Evolutionary conservation across 2,797 vertebrate species (phyloP), one percentile per base, ranked within the genome.

Genomic region (Protonibea diacanthus): DNA sequence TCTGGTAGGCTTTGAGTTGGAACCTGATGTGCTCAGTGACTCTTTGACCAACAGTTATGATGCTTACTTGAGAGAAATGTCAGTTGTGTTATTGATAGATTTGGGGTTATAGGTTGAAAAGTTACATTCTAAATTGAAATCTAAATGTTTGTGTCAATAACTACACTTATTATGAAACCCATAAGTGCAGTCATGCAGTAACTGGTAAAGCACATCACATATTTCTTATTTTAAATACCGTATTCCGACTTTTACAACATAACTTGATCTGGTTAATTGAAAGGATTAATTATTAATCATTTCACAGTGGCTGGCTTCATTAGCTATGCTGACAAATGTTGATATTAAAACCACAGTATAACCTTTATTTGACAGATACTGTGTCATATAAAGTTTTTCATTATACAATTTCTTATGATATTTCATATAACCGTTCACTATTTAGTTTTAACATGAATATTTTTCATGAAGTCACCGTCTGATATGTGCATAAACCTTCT

Each of bases 1-100:
- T 47, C 52, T 79, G 68, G 42, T 61, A 71, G 61, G 48, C 58
- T 38, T 0, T 57, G 12, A 59, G 64, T 59, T 76, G 52, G 14
- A 61, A 59, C 33, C 38, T 56, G 0, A 78, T 67, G 11, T 76
- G 25, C 9, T n/a, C 8, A 15, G 45, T 49, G 7, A 64, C 12
- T 48, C 27, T 75, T 8, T 61, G 44, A n/a, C n/a, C n/a, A 49
- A 47, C 14, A 59, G 40, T 25, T 57, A 8, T 21, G 40, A 4
- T 38, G 33, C 33, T 9, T 38, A 5, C 38, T 51, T 2, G 12
- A 49, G 20, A 53, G 13, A 58, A 53, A 60, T 10, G 13, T 25
- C 1, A 59, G n/a, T 63, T 57, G 29, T 18, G n/a, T 38, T 42
- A 23, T 55, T 53, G 13, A 33, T 18, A 45, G 11, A 33, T 57